Evolutionary conservation across 2,113 vertebrate species (phyloP).

Genomic region (Danio rerio): DNA sequence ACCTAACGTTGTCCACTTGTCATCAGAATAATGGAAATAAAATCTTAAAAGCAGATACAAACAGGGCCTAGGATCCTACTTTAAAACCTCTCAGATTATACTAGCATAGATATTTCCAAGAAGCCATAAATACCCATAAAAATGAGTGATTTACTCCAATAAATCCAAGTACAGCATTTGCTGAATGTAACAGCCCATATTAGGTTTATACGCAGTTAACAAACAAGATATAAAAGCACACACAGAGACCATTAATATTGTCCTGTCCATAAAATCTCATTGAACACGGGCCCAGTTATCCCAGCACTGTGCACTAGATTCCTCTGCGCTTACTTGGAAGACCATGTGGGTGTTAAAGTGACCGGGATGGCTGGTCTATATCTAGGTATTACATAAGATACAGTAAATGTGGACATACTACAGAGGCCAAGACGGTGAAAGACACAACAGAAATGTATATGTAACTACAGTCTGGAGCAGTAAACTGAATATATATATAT

Average conservation of each 20-base stretch:
- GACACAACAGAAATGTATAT: slow-evolving; percentile 44
- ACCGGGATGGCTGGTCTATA: slow-evolving; percentile 22
- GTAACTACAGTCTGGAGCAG: slow-evolving; percentile 48
- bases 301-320: slow-evolving; percentile 20
- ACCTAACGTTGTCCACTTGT: no score
- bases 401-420: slow-evolving; percentile 24
- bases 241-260: slow-evolving; percentile 27
- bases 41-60: no score
- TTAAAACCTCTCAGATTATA: no score
- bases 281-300: slow-evolving; percentile 24
- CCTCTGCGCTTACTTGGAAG: slow-evolving; percentile 27
- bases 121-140: no score
- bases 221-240: slow-evolving; percentile 39
- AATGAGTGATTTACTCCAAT: slow-evolving; percentile 18
- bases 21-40: no score
- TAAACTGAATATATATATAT: slow-evolving; percentile 50
- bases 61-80: no score
- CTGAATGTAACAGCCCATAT: slow-evolving; percentile 20
- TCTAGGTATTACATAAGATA: slow-evolving; percentile 43
- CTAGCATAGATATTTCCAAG: no score
- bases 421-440: slow-evolving; percentile 39
- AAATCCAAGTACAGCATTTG: slow-evolving; percentile 17
- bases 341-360: slow-evolving; percentile 11
- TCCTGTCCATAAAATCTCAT: slow-evolving; percentile 40
- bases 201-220: background rate